These are phyloP conservation scores for Epizoanthus stellaris DNA, from an alignment of 92 coral and sea anemone species.

Conservation along the genomic window DNA sequence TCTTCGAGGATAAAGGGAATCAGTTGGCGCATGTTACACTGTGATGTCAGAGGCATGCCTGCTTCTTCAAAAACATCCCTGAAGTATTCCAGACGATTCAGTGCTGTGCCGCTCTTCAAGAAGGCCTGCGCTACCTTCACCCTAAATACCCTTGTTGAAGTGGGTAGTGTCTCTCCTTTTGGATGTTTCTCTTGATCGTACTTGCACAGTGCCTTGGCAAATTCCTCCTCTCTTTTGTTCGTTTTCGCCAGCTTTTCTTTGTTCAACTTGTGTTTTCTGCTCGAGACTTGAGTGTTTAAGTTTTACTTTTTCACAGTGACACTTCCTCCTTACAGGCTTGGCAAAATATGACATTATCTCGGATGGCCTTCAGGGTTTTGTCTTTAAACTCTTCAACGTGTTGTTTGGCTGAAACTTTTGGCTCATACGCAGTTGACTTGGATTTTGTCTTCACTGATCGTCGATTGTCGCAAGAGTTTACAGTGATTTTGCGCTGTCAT, in stretches of 20 bases:
- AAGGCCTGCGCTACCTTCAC: conserved; percentile 44
- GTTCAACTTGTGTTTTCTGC: no score
- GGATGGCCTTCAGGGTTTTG: conserved; percentile 38
- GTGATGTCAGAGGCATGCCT: no score
- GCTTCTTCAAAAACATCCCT: no score
- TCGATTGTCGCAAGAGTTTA: no score
- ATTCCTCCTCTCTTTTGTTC: no score
- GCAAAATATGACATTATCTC: conserved; percentile 46
- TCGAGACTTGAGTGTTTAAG: conserved; percentile 43
- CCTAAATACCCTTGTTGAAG: conserved; percentile 39
- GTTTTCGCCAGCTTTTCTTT: no score
- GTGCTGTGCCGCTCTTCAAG: conserved; percentile 49
- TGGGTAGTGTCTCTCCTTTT: conserved; percentile 43
- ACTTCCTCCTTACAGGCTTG: conserved; percentile 49
- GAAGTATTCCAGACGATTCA: conserved; percentile 25
- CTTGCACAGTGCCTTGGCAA: conserved; percentile 48
- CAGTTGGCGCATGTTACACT: no score
- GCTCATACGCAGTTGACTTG: conserved; percentile 19
- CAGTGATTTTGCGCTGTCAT: no score
- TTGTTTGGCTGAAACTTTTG: conserved; percentile 43
- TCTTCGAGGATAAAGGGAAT: neutral
- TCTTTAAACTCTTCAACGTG: conserved; percentile 43
- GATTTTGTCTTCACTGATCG: no score
- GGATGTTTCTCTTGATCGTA: conserved; percentile 42
- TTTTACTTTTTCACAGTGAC: conserved; percentile 35